Conservation (phyloP, 2,888 invertebrate genomes). For the Caradrina clavipalpis region DNA sequence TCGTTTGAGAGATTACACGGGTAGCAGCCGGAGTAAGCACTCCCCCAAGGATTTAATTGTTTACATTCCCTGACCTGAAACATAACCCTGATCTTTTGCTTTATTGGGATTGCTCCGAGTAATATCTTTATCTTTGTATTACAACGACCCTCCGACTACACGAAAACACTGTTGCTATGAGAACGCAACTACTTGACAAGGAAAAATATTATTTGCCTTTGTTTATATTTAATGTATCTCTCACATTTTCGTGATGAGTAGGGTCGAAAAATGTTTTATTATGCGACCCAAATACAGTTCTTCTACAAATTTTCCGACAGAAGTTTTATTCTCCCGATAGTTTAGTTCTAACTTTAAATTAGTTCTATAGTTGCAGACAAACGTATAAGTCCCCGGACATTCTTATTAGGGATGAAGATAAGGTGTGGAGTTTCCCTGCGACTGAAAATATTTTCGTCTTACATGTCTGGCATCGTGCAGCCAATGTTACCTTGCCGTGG, state of each 20-base stretch:
- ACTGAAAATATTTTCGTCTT: conserved; percentile 25
- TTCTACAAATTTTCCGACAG: conserved; percentile 10
- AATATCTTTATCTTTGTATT: conserved; percentile 54
- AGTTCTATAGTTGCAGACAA: conserved; percentile 31
- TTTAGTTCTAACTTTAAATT: conserved; percentile 49
- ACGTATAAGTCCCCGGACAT: conserved; percentile 29
- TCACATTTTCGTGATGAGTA: conserved; percentile 14
- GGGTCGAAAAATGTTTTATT: conserved; percentile 13
- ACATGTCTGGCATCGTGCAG: background rate
- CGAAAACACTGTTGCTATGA: conserved; percentile 32
- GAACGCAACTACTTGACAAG: conserved; percentile 26
- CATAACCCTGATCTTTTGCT: conserved; percentile 59
- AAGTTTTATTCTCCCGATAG: conserved; percentile 27
- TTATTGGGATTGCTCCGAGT: conserved; percentile 52
- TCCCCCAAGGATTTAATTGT: conserved; percentile 63
- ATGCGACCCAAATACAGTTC: conserved; percentile 30
- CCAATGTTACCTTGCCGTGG: conserved; percentile 31
- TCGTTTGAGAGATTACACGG: conserved; percentile 58
- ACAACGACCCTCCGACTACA: conserved; percentile 22
- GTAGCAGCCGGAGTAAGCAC: conserved; percentile 54
- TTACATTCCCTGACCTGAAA: conserved; percentile 65
- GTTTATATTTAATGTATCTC: conserved; percentile 34
- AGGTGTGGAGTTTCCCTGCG: conserved; percentile 1
- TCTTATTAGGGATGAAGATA: conserved; percentile 32
- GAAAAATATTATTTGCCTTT: conserved; percentile 35